A percentile compares a stretch with the other conserved stretches of the same genome.
Evolutionary conservation across 2,113 vertebrate species (phyloP).

Genomic region (Dasyornis broadbenti): DNA sequence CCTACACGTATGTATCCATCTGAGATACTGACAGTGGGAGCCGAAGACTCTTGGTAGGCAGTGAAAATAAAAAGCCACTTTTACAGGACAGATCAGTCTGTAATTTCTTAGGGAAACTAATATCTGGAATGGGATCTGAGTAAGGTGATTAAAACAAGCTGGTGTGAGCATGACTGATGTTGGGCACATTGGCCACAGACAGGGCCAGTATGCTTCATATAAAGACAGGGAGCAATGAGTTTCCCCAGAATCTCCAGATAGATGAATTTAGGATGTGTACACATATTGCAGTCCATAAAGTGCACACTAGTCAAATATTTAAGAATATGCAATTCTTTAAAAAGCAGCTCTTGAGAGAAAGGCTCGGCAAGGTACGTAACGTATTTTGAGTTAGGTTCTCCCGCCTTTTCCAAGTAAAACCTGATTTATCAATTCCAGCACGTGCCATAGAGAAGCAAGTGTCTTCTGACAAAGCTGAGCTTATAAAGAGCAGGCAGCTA

Average conservation of each 20-base stretch:
- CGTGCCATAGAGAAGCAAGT: not conserved
- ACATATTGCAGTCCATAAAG: not conserved
- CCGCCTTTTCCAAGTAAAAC: not conserved
- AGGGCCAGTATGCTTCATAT: not conserved
- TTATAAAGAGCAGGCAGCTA: not conserved
- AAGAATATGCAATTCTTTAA: not conserved
- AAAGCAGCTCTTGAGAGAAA: not conserved
- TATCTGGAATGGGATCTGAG: not conserved
- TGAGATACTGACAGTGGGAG: not conserved
- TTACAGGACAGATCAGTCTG: not conserved
- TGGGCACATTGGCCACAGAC: not conserved
- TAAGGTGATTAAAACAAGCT: not conserved
- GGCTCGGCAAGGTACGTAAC: not conserved
- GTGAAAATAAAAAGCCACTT: not conserved
- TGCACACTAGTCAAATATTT: not conserved
- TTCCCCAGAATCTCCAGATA: not conserved
- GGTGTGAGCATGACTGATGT: not conserved
- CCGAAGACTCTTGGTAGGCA: not conserved
- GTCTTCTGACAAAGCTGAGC: not conserved
- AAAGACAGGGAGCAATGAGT: not conserved
- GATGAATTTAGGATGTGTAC: not conserved
- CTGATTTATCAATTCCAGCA: not conserved
- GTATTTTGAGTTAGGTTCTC: not conserved
- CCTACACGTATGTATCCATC: not conserved
- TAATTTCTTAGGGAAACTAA: not conserved